Evolutionary conservation across 2,888 invertebrate genomes (phyloP).

Genomic region (Belgica antarctica): DNA sequence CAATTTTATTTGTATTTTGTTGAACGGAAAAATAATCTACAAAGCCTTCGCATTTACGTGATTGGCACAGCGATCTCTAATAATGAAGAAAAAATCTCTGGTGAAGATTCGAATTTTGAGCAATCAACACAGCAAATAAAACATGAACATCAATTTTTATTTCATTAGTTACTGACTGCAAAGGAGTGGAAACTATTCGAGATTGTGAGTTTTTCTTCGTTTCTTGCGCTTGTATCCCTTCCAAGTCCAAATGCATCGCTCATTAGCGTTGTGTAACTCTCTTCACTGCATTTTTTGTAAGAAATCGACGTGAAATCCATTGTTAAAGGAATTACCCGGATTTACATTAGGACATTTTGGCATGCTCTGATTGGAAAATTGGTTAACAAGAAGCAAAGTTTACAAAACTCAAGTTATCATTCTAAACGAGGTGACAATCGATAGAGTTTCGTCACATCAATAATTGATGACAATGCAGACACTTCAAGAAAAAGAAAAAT

Average conservation of each 20-base stretch:
- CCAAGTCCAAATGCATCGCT: not conserved
- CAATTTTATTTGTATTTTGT: not conserved
- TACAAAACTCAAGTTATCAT: not conserved
- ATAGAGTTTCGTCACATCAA: not conserved
- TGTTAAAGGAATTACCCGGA: not conserved
- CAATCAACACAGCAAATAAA: conserved; percentile 3
- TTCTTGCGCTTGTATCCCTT: no score
- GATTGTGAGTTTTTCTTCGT: not conserved
- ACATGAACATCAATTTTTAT: not conserved
- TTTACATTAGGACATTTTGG: no score
- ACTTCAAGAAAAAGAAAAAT: not conserved
- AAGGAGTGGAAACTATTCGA: no score
- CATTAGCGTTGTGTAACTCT: not conserved
- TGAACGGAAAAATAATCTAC: not conserved
- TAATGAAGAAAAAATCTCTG: not conserved
- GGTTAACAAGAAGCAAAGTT: not conserved
- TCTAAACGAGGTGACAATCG: not conserved
- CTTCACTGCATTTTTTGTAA: not conserved
- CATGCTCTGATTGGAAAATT: not conserved
- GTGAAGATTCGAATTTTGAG: not conserved
- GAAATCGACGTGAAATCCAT: not conserved
- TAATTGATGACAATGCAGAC: not conserved
- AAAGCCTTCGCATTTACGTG: not conserved
- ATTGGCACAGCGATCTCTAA: conserved; percentile 4
- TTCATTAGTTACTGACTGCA: not conserved